These are phyloP conservation scores for Lepidonotus clava DNA, from an alignment of 2,888 invertebrate genomes.

Conservation along the genomic window DNA sequence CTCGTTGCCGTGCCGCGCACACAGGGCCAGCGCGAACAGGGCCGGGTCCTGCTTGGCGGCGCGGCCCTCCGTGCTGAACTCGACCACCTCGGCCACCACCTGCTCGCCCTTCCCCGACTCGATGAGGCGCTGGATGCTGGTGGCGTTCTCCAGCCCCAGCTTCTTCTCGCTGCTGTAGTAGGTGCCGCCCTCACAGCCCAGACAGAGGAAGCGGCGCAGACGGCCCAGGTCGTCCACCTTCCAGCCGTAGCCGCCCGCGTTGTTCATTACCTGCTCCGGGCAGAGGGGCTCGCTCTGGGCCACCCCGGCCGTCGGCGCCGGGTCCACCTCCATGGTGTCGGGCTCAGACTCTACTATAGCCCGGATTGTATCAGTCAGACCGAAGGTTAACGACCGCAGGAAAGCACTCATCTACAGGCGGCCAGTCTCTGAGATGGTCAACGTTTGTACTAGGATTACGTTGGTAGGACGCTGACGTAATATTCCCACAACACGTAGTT, in stretches of 20 bases:
- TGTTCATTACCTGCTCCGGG: conserved; percentile 64
- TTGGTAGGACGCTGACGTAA: no score
- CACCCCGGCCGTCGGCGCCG: background rate
- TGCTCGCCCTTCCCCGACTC: conserved; percentile 73
- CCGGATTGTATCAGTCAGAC: no score
- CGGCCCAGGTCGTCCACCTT: conserved; percentile 74
- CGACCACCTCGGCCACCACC: conserved; percentile 74
- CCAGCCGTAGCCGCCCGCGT: conserved; percentile 76
- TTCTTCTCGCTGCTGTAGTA: conserved; percentile 75
- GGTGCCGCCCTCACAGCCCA: conserved; percentile 77
- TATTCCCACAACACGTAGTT: no score
- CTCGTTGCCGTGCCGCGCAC: conserved; percentile 81
- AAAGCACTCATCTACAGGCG: no score
- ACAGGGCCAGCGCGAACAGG: conserved; percentile 85
- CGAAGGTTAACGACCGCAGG: no score
- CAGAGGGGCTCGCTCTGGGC: conserved; percentile 57
- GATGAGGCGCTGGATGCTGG: conserved; percentile 74
- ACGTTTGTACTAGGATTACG: no score
- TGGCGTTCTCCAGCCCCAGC: conserved; percentile 75
- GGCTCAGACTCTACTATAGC: no score
- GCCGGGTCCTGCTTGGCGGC: conserved; percentile 81
- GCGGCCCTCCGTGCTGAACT: conserved; percentile 76
- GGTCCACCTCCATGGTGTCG: conserved; percentile 33
- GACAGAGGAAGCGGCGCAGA: conserved; percentile 78
- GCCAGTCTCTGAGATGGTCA: no score